Evolutionary conservation across 2,797 vertebrate species (phyloP), one percentile per base, ranked within the genome.

Genomic region (Silurus lanzhouensis): DNA sequence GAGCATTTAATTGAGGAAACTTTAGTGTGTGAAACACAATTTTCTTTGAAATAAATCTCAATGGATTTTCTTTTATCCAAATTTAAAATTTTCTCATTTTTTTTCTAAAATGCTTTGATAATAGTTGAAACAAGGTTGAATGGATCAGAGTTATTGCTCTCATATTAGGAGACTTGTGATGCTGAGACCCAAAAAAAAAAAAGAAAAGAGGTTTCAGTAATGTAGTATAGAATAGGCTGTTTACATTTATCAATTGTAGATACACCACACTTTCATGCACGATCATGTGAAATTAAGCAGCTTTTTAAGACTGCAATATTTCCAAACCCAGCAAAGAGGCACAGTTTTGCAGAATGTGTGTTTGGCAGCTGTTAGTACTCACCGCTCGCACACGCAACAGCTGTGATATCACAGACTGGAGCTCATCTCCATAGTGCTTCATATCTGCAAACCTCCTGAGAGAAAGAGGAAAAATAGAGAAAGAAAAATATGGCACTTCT

Each of bases 401-500:
- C 95, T 98, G 97, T n/a, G 98, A 97, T 79, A 97, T 97, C 93
- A 97, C 95, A 71, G 97, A 95, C 92, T 99, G 98, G 71, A 99
- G 95, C 91, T 98, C 97, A 85, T 99, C 98, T 7, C 97, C 97
- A 88, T 99, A 98, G 90, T 97, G 96, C 90, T 98, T 99, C 88
- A 98, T 96, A 83, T 99, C 97, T 87, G 95, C 95, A 89, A 99
- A 98, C 82, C 97, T 96, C 93, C 97, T 99, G 92, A 46, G 89
- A 92, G 61, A 87, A 88, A 87, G 89, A 90, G 4, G 4, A 4
- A 55, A 90, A 88, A 89, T 58, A 91, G 87, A 25, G 6, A 27
- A 10, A 91, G 87, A 52, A 10, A 25, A 27, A 44, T 52, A 22
- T 52, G 58, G 74, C 64, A 72, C 25, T 52, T 44, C 10, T 15